phyloP scores from a whole-genome alignment of 2,113 vertebrate genomes.

The Grus americana region DNA sequence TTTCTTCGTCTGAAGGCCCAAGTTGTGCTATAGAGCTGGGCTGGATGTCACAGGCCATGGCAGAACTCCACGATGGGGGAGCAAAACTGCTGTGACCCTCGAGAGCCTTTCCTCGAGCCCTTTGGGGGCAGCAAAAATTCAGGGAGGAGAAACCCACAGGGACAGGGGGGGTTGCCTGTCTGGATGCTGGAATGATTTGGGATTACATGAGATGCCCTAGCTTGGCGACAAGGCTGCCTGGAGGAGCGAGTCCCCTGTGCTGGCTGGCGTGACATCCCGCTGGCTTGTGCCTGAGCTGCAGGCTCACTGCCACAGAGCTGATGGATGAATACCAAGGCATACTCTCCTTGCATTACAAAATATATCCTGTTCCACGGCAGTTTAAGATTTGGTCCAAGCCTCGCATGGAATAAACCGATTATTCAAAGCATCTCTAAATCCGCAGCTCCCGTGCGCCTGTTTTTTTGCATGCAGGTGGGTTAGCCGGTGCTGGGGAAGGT shows the following conservation, averaged over 20 bases:
- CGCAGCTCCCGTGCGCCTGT: neutral
- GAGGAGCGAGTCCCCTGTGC: neutral
- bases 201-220: neutral
- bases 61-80: neutral
- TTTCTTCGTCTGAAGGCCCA: neutral
- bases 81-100: neutral
- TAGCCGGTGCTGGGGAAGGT: neutral
- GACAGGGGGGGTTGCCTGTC: too few species aligned
- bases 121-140: neutral
- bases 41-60: neutral
- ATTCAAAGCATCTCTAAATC: neutral
- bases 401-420: neutral
- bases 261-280: accelerated
- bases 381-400: neutral
- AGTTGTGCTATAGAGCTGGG: neutral
- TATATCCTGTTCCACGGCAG: neutral
- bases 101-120: neutral
- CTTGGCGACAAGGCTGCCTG: neutral
- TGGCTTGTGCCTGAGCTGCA: neutral
- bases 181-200: neutral
- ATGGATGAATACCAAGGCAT: neutral
- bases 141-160: neutral
- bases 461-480: neutral
- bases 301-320: neutral
- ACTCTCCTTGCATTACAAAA: neutral